Evolutionary conservation across 1,140 invertebrate species (phyloP), one percentile per base, ranked within the genome.

Genomic region (Drosophila sulfurigaster): DNA sequence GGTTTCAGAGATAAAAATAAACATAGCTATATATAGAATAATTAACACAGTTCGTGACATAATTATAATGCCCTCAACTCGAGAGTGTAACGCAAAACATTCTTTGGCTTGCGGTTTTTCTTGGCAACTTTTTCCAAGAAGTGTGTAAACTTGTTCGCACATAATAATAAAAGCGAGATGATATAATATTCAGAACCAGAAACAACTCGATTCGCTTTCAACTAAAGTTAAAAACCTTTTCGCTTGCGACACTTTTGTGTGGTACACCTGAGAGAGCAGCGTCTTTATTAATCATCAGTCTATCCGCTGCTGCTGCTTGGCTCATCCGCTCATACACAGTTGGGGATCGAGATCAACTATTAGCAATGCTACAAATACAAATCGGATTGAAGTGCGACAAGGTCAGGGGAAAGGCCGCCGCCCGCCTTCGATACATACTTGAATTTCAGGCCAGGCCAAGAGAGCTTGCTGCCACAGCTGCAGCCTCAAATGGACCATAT

Each of bases 401-500:
- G 72, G 72, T 70, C 72, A 75, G 72, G 66, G 72, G 72, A 75
- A 75, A 75, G 72, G 72, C 72, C 72, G 72, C 72, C 72, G 66
- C 51, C 49, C 20, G 62, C 49, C 20, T 67, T 45, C 15, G 8
- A 32, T 32, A 32, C 30, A 32, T 60, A 52, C 67, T 63, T 52
- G 67, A 63, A 32, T 43, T 68, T 38, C 38, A 58, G 13, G 11
- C 10, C 25, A 59, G 11, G 48, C 20, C 20, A 25, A 25, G 20
- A 25, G 20, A 25, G 20, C 20, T 25, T 25, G 30, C 68, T 73
- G 77, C 82, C 85, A 89, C 83, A 88, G 81, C 81, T 83, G 83
- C 83, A 69, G 72, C 58, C 75, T 78, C 83, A 89, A 89, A 88
- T 87, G 82, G 83, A 88, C 85, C 85, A 88, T 75, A 83, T 89